phyloP scores from a whole-genome alignment of 2,797 vertebrate genomes.

The Enteromius anoplus region DNA sequence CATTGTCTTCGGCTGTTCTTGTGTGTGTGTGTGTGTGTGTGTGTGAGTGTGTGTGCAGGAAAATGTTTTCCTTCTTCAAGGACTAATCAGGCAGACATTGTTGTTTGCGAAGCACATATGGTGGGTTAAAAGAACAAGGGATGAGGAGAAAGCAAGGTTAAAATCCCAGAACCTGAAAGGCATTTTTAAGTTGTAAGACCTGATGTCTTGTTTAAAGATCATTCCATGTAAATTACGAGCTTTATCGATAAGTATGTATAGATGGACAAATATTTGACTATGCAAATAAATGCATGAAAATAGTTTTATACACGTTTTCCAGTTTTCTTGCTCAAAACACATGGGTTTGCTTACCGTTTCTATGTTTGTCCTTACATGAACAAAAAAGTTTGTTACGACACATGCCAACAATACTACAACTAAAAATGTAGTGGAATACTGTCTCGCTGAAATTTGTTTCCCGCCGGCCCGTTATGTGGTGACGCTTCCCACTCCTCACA shows the following conservation, averaged over 20 bases:
- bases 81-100: neutral
- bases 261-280: neutral
- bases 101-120: neutral
- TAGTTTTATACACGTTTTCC: neutral
- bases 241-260: neutral
- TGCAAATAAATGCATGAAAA: neutral
- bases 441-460: constrained; percentile 14
- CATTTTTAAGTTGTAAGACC: neutral
- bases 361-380: neutral
- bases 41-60: neutral
- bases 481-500: neutral
- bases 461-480: constrained; percentile 31
- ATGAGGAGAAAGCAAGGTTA: neutral
- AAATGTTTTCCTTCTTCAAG: neutral
- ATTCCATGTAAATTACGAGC: neutral
- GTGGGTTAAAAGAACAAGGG: neutral
- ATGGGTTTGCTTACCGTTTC: neutral
- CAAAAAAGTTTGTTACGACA: neutral
- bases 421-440: neutral
- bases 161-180: neutral
- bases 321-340: neutral
- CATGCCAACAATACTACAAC: neutral
- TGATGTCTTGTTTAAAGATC: neutral
- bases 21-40: neutral
- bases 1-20: constrained; percentile 3